Percentiles rank a stretch among this genome's conserved stretches.
Conservation (phyloP, 2,113 vertebrate species). For the Apodemus sylvaticus region DNA sequence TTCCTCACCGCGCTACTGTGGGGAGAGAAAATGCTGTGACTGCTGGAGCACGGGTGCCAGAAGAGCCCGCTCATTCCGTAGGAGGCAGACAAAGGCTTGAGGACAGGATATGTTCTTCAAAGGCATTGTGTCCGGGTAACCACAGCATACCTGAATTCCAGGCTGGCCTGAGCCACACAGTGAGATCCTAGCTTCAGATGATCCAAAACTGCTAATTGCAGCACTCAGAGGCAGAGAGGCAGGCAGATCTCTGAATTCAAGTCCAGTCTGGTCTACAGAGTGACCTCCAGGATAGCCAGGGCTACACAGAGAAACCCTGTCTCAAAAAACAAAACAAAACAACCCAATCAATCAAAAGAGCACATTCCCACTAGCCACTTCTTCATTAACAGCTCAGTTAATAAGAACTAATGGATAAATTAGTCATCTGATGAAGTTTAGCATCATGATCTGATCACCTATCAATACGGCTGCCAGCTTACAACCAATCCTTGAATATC, state of each 20-base stretch:
- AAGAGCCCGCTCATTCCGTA: neutral
- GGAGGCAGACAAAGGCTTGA: neutral
- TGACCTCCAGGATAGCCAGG: too few species aligned
- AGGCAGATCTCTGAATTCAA: too few species aligned
- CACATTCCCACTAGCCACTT: neutral
- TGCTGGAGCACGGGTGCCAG: neutral
- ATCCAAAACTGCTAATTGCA: too few species aligned
- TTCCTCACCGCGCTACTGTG: neutral
- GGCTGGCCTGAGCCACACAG: neutral
- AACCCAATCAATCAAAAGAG: neutral
- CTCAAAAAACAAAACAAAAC: neutral
- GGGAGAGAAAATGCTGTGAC: too few species aligned
- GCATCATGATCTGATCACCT: neutral
- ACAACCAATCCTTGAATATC: neutral
- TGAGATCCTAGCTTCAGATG: neutral
- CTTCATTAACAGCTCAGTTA: neutral
- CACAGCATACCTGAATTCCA: neutral
- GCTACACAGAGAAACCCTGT: neutral
- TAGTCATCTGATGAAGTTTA: neutral
- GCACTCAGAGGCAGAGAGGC: too few species aligned
- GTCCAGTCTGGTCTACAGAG: neutral
- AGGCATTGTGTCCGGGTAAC: neutral
- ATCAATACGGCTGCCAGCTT: neutral
- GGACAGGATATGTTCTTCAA: neutral
- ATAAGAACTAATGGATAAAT: neutral